These are phyloP conservation scores for Xanthostigma xanthostigma DNA, from an alignment of 2,888 invertebrate species.

Conservation along the genomic window DNA sequence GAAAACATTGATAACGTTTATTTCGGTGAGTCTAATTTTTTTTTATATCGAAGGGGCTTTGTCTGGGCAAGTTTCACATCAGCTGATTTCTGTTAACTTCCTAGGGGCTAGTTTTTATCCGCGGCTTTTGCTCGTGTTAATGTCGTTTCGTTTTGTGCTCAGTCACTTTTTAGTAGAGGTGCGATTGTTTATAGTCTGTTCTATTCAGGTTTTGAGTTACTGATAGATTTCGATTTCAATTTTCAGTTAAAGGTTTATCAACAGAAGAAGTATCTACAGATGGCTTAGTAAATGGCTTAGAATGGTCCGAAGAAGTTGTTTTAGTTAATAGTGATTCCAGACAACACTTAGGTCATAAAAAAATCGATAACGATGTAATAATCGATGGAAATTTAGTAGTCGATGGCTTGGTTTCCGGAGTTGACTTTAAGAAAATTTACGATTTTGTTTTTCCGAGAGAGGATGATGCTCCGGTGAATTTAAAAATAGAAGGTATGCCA, in stretches of 20 bases:
- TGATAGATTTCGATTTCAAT: no score
- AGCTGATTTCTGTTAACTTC: no score
- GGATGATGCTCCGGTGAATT: slow-evolving; percentile 16
- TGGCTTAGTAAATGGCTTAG: slow-evolving; percentile 26
- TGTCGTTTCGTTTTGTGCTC: no score
- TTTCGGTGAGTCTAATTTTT: slow-evolving; percentile 25
- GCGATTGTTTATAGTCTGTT: no score
- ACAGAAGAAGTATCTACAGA: slow-evolving; percentile 15
- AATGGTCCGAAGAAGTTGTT: slow-evolving; percentile 30
- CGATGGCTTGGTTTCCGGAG: slow-evolving; percentile 20
- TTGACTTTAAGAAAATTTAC: slow-evolving; percentile 23
- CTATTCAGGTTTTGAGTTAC: no score
- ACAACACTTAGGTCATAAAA: slow-evolving; percentile 18
- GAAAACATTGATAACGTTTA: slow-evolving; percentile 23
- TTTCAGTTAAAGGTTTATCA: slow-evolving; percentile 7
- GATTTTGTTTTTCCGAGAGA: slow-evolving; percentile 17
- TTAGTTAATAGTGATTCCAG: slow-evolving; percentile 13
- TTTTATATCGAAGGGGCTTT: no score
- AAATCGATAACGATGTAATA: slow-evolving; percentile 19
- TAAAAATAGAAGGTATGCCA: slow-evolving; percentile 23
- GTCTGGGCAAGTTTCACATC: no score
- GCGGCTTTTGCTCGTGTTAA: no score
- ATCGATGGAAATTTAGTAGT: slow-evolving; percentile 21
- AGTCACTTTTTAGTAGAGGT: no score
- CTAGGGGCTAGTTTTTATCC: neutral